Evolutionary conservation across 2,797 vertebrate genomes (phyloP), one percentile per base, ranked within the genome.

Genomic region (Gallinago stenura): DNA sequence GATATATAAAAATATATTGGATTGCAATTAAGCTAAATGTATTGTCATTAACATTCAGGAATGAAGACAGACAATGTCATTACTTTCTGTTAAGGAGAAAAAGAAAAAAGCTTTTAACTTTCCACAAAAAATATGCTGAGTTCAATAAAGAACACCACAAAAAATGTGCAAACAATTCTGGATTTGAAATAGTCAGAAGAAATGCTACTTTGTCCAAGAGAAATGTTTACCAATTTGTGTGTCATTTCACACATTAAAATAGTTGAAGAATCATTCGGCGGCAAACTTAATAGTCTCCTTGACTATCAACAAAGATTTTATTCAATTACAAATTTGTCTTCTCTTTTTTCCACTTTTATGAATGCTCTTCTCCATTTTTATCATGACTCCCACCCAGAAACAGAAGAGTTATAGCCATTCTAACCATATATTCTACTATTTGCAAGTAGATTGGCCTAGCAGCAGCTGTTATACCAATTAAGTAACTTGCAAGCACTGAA

Each of bases 41-140:
- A 76, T 17, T 93, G 35, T 26, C 87, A 69, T 71, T 83, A 56
- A 76, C 22, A 72, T 53, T 68, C 37, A 80, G 73, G 62, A 30
- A 96, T 41, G 5, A 33, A 33, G 37, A 61, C 6, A 90, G 61
- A 83, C 46, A 93, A 78, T 6, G 24, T 69, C 80, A 87, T 11
- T 78, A 35, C 19, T 77, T 85, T 64, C 53, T 87, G 48, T 45
- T 66, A 66, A 82, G 56, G 9, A 87, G 66, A 92, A 68, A 87
- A 95, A 95, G 41, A 43, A 77, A 89, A 91, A 93, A 88, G 37
- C 26, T 91, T 92, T 94, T 83, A 95, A 57, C 28, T 93, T 54
- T 60, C 31, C 51, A 89, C n/a, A 79, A 60, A 66, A 96, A 87
- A 65, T 78, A 57, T 22, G 62, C n/a, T 45, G 25, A 48, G 50